Base-by-base conservation (phyloP, 2,113 vertebrate species). In the Struthidea cinerea region DNA sequence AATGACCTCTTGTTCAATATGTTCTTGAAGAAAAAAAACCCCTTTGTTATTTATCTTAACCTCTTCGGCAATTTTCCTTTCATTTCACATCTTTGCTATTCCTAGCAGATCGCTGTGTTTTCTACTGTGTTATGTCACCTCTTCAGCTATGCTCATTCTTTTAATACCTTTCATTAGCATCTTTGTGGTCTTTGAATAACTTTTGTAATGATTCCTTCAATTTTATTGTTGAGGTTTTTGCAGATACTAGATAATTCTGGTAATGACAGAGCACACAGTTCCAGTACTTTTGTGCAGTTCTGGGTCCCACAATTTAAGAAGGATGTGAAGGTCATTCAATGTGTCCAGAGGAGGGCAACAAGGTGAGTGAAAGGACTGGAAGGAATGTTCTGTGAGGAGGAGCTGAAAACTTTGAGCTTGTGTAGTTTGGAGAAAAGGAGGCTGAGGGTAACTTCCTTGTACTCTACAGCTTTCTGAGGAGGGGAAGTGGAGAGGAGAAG, bases 41-140 rank as follows among this genome's bases (percentile, higher is more conserved):
- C 11, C 87, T 89, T 95, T 94, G 69, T 95, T 96, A 96, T 97
- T 98, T 98, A 93, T 97, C 89, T 96, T 96, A 92, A 90, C 27
- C 12, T 96, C 90, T 95, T 83, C 61, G 94, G 59, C 50, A 96
- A 91, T 96, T 94, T 96, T 93, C 39, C 50, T 94, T 97, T 95
- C 47, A 52, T 94, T 96, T 97, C 47, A 80, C 37, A 57, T 71
- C 41, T 95, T 96, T 86, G 52, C 24, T 90, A 74, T 92, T 90
- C 83, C 76, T 90, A 92, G 55, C 28, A 84, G 63, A 91, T 87
- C 55, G 2, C 39, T 60, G 24, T 35, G 24, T 47, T 93, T 95
- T 74, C 26, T 44, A 47, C 7, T 11, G 22, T 67, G 21, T 84
- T 94, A 37, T 68, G 26, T 53, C 56, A 86, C 49, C 16, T 93